Percentiles rank a stretch among this genome's conserved stretches.
Evolutionary conservation across 2,797 vertebrate species (phyloP).

Genomic region (Rhinogobio ventralis): DNA sequence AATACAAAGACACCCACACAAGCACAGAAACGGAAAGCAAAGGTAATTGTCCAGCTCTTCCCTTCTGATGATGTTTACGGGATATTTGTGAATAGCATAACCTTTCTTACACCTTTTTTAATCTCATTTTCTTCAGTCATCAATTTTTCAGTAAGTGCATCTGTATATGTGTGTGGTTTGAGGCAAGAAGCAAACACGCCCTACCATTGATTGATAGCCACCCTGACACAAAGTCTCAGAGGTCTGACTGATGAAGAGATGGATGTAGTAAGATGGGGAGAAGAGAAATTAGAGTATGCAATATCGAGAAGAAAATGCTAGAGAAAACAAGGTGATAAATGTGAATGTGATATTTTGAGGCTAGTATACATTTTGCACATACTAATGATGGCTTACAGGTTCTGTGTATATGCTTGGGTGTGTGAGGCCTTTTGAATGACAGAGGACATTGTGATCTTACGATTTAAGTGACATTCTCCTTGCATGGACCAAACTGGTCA

Average conservation of each 20-base stretch:
- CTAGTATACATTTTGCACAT: not conserved
- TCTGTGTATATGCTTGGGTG: not conserved
- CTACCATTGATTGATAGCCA: conserved; percentile 29
- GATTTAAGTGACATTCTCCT: conserved; percentile 41
- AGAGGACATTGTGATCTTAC: conserved; percentile 11
- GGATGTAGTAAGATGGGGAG: not conserved
- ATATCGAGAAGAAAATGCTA: not conserved
- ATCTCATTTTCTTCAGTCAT: not conserved
- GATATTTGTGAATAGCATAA: not conserved
- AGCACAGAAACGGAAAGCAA: not conserved
- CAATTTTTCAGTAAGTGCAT: conserved; percentile 12
- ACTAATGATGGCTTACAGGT: not conserved
- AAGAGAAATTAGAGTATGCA: conserved; percentile 5
- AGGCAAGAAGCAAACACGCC: not conserved
- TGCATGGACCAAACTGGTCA: conserved; percentile 26
- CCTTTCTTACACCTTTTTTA: not conserved
- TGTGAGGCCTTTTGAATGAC: conserved; percentile 2
- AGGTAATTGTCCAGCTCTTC: not conserved
- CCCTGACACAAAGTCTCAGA: not conserved
- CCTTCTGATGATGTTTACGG: not conserved
- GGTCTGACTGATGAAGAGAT: conserved; percentile 24
- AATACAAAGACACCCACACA: not conserved
- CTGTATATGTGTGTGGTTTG: conserved; percentile 3
- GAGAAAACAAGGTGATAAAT: not conserved
- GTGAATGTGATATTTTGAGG: not conserved